phyloP scores from a whole-genome alignment of 2,888 invertebrate genomes.

The Tenodera sinensis region DNA sequence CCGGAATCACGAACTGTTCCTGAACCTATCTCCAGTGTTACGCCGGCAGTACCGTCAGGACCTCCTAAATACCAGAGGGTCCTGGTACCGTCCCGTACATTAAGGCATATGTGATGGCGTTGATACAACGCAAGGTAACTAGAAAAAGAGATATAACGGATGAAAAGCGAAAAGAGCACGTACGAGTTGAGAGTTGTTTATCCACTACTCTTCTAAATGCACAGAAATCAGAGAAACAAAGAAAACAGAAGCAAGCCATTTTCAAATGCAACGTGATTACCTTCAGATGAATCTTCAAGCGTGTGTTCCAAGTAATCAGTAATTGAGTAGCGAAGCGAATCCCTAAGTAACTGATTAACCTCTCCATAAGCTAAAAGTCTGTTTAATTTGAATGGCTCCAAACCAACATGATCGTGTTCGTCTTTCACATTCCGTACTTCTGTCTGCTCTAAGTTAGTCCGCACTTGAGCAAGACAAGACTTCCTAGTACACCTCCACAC shows the following conservation, averaged over 20 bases:
- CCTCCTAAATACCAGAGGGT: too few relatives aligned
- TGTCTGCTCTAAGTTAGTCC: conserved; percentile 3
- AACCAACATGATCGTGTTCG: conserved; percentile 14
- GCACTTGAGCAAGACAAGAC: conserved; percentile 15
- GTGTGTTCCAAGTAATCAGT: not conserved
- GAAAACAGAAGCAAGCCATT: not conserved
- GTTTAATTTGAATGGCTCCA: not conserved
- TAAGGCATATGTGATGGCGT: too few relatives aligned
- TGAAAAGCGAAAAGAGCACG: not conserved
- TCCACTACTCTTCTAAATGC: not conserved
- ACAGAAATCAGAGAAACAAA: not conserved
- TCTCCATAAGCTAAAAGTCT: not conserved
- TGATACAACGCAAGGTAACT: too few relatives aligned
- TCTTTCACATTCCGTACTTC: not conserved
- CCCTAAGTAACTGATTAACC: not conserved
- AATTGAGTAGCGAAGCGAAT: not conserved
- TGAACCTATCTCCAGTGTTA: not conserved
- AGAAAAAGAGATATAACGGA: too few relatives aligned
- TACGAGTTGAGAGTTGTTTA: not conserved
- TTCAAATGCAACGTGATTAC: not conserved
- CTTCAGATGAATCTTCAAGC: not conserved
- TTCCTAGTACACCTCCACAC: conserved; percentile 26
- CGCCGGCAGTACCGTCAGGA: too few relatives aligned
- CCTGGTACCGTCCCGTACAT: too few relatives aligned
- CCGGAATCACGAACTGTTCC: not conserved